Evolutionary conservation across 2,113 vertebrate species (phyloP), one percentile per base, ranked within the genome.

Genomic region (Boulengeromyrus knoepffleri): DNA sequence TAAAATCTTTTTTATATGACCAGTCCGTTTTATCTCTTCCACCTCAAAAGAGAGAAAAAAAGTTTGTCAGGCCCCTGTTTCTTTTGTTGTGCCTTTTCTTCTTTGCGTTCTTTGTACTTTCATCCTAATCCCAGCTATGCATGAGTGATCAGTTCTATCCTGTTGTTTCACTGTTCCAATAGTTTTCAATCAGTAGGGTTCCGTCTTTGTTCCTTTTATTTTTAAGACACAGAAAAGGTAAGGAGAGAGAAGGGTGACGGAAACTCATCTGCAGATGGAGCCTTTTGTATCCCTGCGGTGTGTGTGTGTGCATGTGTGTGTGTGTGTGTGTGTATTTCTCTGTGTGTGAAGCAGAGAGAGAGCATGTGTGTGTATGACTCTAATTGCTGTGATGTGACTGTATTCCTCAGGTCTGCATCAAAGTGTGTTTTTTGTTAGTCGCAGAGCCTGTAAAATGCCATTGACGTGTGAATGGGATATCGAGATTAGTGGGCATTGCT

Each of bases 111-210:
- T 99, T 98, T 97, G 96, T 97, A 96, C 97, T 98, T 98, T 97
- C 97, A 97, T 97, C 97, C 97, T 98, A 98, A 97, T 98, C 97
- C 96, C 96, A 97, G 97, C 96, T 98, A 99, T 98, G 98, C 98
- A 98, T 98, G 98, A 99, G 97, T 95, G 97, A 98, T 97, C 97
- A 97, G 97, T 97, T 98, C 97, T 97, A 97, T 97, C 96, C 97
- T 97, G 97, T 98, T 99, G 98, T 98, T 97, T 97, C 97, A 96
- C 98, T 98, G 97, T 99, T 98, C 97, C 97, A 97, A 97, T 97
- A 97, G 97, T 98, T 98, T 98, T 97, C 95, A 97, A 97, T 97
- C 97, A 96, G 97, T 98, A 96, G 98, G 97, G 95, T 96, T 97
- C 96, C 96, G 52, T 93, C 96, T 99, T 98, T 99, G 97, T 99